These are phyloP conservation scores for Steinernema khuongi DNA, from an alignment of 1,140 invertebrate species.

Conservation along the genomic window DNA sequence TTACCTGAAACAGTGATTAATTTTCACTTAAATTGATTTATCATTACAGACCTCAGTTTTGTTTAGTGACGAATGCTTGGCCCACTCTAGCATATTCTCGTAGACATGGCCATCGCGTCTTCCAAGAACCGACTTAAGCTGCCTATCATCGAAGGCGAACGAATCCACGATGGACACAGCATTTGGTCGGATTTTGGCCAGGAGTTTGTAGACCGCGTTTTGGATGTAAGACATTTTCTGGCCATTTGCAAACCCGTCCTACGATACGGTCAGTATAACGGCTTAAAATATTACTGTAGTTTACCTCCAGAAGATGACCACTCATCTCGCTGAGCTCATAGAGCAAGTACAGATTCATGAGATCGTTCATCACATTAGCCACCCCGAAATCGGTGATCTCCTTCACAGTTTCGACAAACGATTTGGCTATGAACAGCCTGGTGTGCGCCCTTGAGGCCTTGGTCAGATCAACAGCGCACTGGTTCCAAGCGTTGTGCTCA, in stretches of 20 bases:
- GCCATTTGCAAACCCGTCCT: background rate
- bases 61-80: slow-evolving; percentile 78
- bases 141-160: slow-evolving; percentile 78
- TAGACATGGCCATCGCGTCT: slow-evolving; percentile 84
- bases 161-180: slow-evolving; percentile 81
- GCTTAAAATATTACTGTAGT: background rate
- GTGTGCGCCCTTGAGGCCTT: slow-evolving; percentile 49
- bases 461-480: slow-evolving; percentile 45
- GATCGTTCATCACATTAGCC: background rate
- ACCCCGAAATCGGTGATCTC: slow-evolving; percentile 32
- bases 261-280: background rate
- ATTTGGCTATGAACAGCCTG: slow-evolving; percentile 43
- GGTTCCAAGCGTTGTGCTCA: slow-evolving; percentile 51
- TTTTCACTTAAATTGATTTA: background rate
- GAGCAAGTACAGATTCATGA: background rate
- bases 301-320: background rate
- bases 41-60: slow-evolving; percentile 60
- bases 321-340: background rate
- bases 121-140: slow-evolving; percentile 75
- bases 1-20: background rate
- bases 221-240: background rate
- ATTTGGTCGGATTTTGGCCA: slow-evolving; percentile 65
- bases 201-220: slow-evolving; percentile 14
- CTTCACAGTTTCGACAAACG: slow-evolving; percentile 35
- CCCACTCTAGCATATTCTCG: slow-evolving; percentile 75